Evolutionary conservation across 1,140 invertebrate genomes (phyloP).

Genomic region (Formica selysi): DNA sequence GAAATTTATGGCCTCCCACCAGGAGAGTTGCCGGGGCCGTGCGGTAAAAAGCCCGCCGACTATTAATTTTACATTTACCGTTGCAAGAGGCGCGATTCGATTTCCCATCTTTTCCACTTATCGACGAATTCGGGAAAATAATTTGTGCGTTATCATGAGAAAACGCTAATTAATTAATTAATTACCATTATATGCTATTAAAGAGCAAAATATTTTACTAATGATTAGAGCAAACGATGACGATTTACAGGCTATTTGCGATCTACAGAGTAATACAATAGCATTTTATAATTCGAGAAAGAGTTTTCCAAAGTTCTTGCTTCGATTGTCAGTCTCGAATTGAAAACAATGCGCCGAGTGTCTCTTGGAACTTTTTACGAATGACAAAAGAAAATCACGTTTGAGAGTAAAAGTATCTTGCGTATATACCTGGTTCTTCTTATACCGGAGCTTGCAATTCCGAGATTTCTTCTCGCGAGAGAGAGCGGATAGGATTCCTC

Average conservation of each 20-base stretch:
- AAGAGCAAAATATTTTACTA: background rate
- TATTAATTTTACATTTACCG: conserved; percentile 81
- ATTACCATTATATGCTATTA: background rate
- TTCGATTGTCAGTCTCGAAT: background rate
- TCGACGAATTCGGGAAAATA: conserved; percentile 5
- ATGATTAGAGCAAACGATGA: background rate
- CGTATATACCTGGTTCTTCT: conserved; percentile 27
- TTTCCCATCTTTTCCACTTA: conserved; percentile 13
- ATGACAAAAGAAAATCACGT: background rate
- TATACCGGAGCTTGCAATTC: background rate
- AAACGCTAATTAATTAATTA: background rate
- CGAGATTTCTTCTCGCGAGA: background rate
- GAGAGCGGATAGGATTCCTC: background rate
- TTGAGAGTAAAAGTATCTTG: background rate
- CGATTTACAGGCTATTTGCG: no score
- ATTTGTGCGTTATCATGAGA: background rate
- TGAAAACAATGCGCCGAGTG: background rate
- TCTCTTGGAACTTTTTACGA: background rate
- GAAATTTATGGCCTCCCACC: conserved; percentile 86
- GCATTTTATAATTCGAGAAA: no score
- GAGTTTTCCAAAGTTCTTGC: background rate
- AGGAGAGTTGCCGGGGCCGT: conserved; percentile 62
- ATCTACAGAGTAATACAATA: no score
- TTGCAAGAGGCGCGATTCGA: conserved; percentile 33
- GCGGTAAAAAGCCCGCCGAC: conserved; percentile 72